Conservation (phyloP, 1,140 invertebrate genomes). For the Daktulosphaira vitifoliae region DNA sequence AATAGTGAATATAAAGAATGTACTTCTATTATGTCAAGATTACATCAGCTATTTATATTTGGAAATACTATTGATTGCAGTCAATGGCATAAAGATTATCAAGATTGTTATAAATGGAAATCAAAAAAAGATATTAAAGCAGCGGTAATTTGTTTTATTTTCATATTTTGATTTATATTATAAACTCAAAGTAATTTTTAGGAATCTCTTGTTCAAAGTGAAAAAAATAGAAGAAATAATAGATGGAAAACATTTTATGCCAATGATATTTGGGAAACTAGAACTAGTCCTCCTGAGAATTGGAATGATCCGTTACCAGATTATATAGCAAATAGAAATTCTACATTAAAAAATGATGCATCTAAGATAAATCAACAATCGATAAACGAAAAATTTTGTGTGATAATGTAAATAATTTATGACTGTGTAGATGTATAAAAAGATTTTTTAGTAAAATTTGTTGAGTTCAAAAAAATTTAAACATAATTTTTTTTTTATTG, state of each 20-base stretch:
- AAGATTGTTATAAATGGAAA: conserved; percentile 22
- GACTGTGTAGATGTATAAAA: too few relatives aligned
- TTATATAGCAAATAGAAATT: background rate
- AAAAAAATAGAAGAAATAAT: conserved; percentile 6
- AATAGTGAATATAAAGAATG: conserved; percentile 5
- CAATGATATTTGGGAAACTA: conserved; percentile 23
- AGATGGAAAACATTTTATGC: conserved; percentile 1
- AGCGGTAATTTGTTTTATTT: background rate
- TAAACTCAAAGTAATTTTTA: background rate
- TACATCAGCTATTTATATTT: conserved; percentile 18
- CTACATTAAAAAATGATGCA: too few relatives aligned
- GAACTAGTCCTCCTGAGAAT: conserved; percentile 18
- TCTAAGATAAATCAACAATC: too few relatives aligned
- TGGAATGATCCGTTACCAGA: conserved; percentile 29
- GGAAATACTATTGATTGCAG: conserved; percentile 12
- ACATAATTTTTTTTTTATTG: too few relatives aligned
- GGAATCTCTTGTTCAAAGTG: conserved; percentile 3
- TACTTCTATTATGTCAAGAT: conserved; percentile 19
- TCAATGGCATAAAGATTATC: background rate
- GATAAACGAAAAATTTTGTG: too few relatives aligned
- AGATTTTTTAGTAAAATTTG: too few relatives aligned
- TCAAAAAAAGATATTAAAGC: background rate
- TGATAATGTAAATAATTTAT: too few relatives aligned
- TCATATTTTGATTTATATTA: background rate
- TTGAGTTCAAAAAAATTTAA: too few relatives aligned